phyloP scores from a whole-genome alignment of 1,140 invertebrate species.

The Maconellicoccus hirsutus region DNA sequence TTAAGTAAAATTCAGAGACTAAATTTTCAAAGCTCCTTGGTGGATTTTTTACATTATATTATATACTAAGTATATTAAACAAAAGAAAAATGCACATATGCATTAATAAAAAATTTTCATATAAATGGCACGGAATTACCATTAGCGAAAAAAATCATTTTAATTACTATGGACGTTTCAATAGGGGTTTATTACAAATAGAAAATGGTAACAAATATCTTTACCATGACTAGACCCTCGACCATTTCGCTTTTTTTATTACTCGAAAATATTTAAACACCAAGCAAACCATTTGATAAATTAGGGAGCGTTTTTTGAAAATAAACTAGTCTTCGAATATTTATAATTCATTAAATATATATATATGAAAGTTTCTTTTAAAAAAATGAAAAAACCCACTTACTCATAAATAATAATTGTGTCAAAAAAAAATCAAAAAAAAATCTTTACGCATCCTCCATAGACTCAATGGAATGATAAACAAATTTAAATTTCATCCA shows the following conservation, averaged over 20 bases:
- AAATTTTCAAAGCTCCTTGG: background rate
- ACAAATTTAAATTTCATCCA: background rate
- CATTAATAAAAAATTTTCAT: background rate
- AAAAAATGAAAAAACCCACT: background rate
- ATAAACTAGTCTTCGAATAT: background rate
- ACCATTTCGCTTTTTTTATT: background rate
- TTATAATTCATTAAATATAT: background rate
- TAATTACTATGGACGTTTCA: background rate
- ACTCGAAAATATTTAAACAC: background rate
- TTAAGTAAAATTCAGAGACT: background rate
- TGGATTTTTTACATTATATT: background rate
- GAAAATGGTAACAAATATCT: conserved; percentile 11
- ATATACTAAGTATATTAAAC: background rate
- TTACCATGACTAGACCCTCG: conserved; percentile 9
- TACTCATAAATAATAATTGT: background rate
- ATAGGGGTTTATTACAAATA: background rate
- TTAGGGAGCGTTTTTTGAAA: background rate
- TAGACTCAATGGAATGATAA: background rate
- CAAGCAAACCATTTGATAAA: background rate
- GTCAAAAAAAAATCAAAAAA: background rate
- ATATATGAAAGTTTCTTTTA: background rate
- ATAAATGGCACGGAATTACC: background rate
- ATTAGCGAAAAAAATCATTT: background rate
- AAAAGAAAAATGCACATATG: background rate
- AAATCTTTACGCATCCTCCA: background rate